Evolutionary conservation across 2,888 invertebrate genomes (phyloP), one percentile per base, ranked within the genome.

Genomic region (Argynnis bischoffii): DNA sequence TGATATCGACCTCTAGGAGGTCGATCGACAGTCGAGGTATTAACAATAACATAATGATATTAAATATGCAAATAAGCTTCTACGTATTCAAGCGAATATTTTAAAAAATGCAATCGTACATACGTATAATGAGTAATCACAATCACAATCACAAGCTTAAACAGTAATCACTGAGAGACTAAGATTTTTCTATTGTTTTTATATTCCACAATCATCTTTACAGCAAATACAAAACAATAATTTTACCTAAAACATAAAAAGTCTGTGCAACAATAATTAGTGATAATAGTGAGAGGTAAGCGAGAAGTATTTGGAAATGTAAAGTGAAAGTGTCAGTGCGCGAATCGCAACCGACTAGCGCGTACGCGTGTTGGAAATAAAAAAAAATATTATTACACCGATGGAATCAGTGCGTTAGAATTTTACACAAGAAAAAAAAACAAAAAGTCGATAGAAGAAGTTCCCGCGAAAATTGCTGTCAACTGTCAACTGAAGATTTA

Each of bases 321-420:
- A 88, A 88, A 88, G 87, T 86, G 75, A 76, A 88, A 88, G 87
- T 86, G 75, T 76, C 81, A 87, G 87, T 88, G 80, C 76, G 70
- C 70, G 63, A 56, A 57, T 67, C 60, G 59, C 41, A 64, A 47
- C 70, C 56, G 68, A 41, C 55, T 64, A 31, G 80, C 76, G 80
- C 78, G 69, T 73, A 75, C 81, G 80, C 72, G 72, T 79, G 69
- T 72, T 67, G 75, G 78, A 81, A 78, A 75, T 69, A 74, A 21
- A 75, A 48, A 53, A n/a, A 50, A 21, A 26, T 13, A n/a, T 26
- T 26, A 26, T 47, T 14, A 18, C 35, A 60, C 21, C 14, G 15
- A 61, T 41, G 18, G 18, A 15, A 61, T 35, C 3, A 51, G 55
- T 31, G 31, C 15, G 15, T 51, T 59, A 50, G 63, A 41, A 55